Evolutionary conservation across 2,113 vertebrate species (phyloP), one percentile per base, ranked within the genome.

Genomic region (Apteryx owenii): DNA sequence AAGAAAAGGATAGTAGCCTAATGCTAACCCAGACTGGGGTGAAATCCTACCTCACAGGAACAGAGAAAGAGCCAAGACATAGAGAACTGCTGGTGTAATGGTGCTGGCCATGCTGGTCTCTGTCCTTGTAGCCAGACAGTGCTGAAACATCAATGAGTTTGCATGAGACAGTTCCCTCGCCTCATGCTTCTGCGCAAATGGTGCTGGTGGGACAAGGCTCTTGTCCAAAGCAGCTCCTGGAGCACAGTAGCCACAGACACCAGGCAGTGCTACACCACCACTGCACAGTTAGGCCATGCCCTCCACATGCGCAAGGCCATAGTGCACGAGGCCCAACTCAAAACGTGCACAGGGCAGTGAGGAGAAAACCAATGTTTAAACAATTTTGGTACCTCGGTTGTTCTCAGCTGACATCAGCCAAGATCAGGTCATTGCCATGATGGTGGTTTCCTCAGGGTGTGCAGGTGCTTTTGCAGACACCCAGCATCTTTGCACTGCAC

Each of bases 31-130:
- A 42, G 23, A 18, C 16, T 60, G 42, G 28, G 51, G 25, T 69
- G 44, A 94, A 94, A 78, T 48, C 7, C 6, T 42, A 68, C 33
- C 29, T 82, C n/a, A 42, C 13, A 50, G 81, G 75, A 88, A 38
- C 64, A 38, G 61, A 61, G n/a, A 29, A 69, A 86, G 79, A 84
- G 51, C 58, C 56, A 75, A 19, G 15, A 69, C 17, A 51, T 4
- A 69, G 38, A 53, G 50, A 81, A 29, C 2, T 38, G 25, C n/a
- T 29, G n/a, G 38, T 61, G 38, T 9, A 56, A 50, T 1, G 3
- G 44, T 42, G 50, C 50, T 48, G 23, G 23, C 26, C 36, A 14
- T 53, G 33, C 28, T 4, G 0, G 2, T 0, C 12, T 21, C 50
- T 36, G 64, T 61, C 51, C 64, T 42, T 62, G 51, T 12, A 64